These are phyloP conservation scores for Temnothorax unifasciatus DNA, from an alignment of 2,888 invertebrate species.

Conservation along the genomic window DNA sequence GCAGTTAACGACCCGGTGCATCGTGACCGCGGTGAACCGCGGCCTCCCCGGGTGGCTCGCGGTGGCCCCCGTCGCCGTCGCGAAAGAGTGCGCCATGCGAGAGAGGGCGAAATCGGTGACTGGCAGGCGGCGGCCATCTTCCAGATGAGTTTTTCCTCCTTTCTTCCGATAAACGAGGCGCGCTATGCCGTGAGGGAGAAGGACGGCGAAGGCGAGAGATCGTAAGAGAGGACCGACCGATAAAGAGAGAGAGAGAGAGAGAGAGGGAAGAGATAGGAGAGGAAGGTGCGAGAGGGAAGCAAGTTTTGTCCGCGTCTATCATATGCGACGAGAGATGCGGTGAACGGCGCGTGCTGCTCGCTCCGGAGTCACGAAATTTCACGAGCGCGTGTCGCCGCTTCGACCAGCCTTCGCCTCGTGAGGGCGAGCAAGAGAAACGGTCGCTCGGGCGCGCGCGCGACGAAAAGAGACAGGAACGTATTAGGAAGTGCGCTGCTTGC, in stretches of 20 bases:
- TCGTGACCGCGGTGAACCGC: slow-evolving; percentile 30
- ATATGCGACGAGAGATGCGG: slow-evolving; percentile 68
- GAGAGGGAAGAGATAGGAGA: slow-evolving; percentile 22
- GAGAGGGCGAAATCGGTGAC: slow-evolving; percentile 82
- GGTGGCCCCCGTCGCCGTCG: slow-evolving; percentile 16
- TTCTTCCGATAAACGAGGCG: slow-evolving; percentile 78
- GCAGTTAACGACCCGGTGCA: slow-evolving; percentile 47
- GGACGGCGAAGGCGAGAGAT: slow-evolving; percentile 57
- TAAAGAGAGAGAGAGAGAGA: slow-evolving; percentile 38
- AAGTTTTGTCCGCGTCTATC: slow-evolving; percentile 55
- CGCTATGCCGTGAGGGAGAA: slow-evolving; percentile 70
- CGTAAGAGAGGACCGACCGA: slow-evolving; percentile 29
- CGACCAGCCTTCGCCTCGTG: slow-evolving; percentile 58
- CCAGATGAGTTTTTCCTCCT: slow-evolving; percentile 87
- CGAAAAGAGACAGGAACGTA: slow-evolving; percentile 59
- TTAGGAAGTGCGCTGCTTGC: slow-evolving; percentile 54
- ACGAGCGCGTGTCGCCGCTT: slow-evolving; percentile 55
- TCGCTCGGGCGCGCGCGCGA: neutral
- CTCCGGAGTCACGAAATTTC: slow-evolving; percentile 60
- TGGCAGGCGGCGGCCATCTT: slow-evolving; percentile 88
- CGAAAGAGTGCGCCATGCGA: slow-evolving; percentile 73
- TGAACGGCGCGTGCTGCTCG: slow-evolving; percentile 63
- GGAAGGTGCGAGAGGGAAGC: slow-evolving; percentile 28
- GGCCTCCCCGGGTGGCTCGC: slow-evolving; percentile 37
- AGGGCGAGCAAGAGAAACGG: neutral